Evolutionary conservation across 2,888 invertebrate genomes (phyloP).

Genomic region (Pterostichus madidus): DNA sequence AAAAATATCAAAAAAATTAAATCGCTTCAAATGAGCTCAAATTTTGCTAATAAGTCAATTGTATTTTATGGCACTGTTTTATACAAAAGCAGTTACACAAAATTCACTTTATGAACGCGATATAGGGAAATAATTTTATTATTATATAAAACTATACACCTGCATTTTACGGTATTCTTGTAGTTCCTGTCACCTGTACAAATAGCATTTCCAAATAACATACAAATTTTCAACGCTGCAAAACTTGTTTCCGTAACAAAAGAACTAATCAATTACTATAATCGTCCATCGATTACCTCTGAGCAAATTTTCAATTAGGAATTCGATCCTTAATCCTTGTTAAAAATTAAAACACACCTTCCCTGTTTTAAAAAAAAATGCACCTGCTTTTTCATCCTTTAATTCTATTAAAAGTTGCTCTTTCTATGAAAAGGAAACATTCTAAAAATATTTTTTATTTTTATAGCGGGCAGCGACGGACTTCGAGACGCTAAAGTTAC

Average conservation of each 20-base stretch:
- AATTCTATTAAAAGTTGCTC: conserved; percentile 12
- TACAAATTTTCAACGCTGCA: not conserved
- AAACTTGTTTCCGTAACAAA: not conserved
- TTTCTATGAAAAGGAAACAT: conserved; percentile 14
- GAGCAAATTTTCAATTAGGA: conserved; percentile 10
- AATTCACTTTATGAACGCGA: too few relatives aligned
- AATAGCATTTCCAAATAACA: not conserved
- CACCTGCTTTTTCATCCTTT: conserved; percentile 16
- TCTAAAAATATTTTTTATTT: conserved; percentile 40
- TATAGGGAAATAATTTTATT: too few relatives aligned
- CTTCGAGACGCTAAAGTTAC: conserved; percentile 1
- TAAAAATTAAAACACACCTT: not conserved
- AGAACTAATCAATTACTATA: conserved; percentile 26
- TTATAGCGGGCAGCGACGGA: conserved; percentile 14
- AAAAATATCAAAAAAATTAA: too few relatives aligned
- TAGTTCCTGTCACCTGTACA: not conserved
- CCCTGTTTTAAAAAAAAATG: not conserved
- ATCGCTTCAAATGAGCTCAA: too few relatives aligned
- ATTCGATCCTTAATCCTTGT: not conserved
- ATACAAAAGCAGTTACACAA: too few relatives aligned
- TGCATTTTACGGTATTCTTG: too few relatives aligned
- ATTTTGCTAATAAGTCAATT: too few relatives aligned
- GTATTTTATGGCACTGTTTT: too few relatives aligned
- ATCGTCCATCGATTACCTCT: conserved; percentile 1
- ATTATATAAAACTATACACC: too few relatives aligned